Evolutionary conservation across 1,140 invertebrate genomes (phyloP), one percentile per base, ranked within the genome.

Genomic region (Augochlora pura): DNA sequence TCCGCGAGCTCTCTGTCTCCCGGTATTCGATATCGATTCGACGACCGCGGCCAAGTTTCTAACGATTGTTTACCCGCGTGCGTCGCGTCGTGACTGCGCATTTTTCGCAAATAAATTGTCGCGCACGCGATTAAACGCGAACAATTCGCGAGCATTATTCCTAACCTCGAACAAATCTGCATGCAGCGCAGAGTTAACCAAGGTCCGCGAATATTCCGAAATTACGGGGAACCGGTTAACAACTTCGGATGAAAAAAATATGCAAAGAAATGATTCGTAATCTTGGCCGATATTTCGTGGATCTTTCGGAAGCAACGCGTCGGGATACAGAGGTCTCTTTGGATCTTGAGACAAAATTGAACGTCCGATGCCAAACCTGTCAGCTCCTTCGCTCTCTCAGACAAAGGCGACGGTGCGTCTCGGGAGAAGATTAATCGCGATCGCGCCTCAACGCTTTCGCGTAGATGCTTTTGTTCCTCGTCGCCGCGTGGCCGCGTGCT

Each of bases 391-490:
- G 49, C 14, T 10, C n/a, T 39, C 49, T 12, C 9, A 65, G 6
- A 16, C 9, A 16, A 25, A 27, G 16, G 21, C 42, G 4, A 25
- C 12, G 21, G n/a, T 6, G 25, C 46, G 18, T 18, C 42, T 23
- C n/a, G n/a, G 9, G 10, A 14, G 25, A 49, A 62, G 75, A 77
- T 77, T 77, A 77, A 77, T 77, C 69, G 67, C 54, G 57, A 69
- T 77, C n/a, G 39, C 74, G 74, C 69, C 69, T 65, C 62, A 69
- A 77, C 74, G 74, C 68, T 46, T 54, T 39, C 65, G 74, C 64
- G 74, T 77, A 60, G 74, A 65, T 54, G 74, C 64, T 49, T 77
- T 77, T 77, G 65, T 77, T 69, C 66, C 64, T 2, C 74, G 74
- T 5, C 16, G 18, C 32, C 32, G 32, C 32, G 32, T 32, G 32